phyloP scores from a whole-genome alignment of 2,113 vertebrate species.

The Opisthocomus hoazin region DNA sequence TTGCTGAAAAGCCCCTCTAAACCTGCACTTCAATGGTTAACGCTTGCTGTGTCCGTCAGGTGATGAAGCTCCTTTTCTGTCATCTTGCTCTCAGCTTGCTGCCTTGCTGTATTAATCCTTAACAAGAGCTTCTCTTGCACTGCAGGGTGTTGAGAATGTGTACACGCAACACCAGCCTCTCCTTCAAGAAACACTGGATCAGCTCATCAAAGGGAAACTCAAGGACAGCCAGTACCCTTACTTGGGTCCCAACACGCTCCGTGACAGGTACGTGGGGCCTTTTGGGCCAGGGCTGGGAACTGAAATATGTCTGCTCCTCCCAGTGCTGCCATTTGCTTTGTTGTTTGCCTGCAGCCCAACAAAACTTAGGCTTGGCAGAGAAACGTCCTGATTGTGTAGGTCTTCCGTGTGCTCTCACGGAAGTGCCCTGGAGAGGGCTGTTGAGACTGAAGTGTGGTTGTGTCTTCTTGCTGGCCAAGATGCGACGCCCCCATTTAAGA shows the following conservation, averaged over 20 bases:
- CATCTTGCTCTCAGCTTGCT: neutral
- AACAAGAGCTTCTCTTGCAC: neutral
- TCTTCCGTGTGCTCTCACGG: neutral
- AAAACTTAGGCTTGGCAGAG: neutral
- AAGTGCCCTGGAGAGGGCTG: neutral
- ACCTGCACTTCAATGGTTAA: neutral
- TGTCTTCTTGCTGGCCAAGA: neutral
- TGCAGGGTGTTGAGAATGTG: conserved; percentile 92
- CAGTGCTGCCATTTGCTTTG: neutral
- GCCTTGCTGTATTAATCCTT: neutral
- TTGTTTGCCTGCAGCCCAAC: neutral
- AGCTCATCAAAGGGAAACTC: conserved; percentile 93
- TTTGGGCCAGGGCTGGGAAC: neutral
- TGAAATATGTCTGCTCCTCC: neutral
- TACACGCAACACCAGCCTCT: conserved; percentile 95
- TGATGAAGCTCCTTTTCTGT: neutral
- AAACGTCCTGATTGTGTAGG: neutral
- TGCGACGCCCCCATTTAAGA: neutral
- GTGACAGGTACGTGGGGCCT: conserved; percentile 71
- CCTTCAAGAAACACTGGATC: conserved; percentile 90
- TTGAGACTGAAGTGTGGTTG: neutral
- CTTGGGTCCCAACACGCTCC: conserved; percentile 84
- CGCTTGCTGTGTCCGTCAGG: neutral
- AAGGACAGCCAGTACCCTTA: conserved; percentile 94
- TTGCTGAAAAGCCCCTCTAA: neutral